Conservation (phyloP, 2,113 vertebrate species). For the Mustelus asterias region DNA sequence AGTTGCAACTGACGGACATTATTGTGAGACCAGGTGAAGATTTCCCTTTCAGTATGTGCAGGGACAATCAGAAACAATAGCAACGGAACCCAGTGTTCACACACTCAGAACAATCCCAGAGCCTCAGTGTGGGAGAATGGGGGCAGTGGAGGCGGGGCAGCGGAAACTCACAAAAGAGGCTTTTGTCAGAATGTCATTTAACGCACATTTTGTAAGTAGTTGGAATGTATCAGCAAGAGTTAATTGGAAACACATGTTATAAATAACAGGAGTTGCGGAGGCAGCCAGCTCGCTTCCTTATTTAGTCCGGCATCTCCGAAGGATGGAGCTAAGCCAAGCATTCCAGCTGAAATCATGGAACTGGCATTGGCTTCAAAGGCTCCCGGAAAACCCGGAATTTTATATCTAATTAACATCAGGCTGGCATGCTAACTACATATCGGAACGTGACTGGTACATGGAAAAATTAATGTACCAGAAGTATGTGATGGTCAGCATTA, state of each 20-base stretch:
- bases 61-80: not conserved
- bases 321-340: not conserved
- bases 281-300: not conserved
- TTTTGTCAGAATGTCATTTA: not conserved
- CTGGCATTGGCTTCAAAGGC: constrained; percentile 19
- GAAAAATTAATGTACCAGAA: not conserved
- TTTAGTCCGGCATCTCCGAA: not conserved
- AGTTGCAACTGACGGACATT: not conserved
- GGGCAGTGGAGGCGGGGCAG: no score
- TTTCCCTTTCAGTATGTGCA: not conserved
- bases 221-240: constrained; percentile 5
- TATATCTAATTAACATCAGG: not conserved
- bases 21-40: not conserved
- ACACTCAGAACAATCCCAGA: not conserved
- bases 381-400: not conserved
- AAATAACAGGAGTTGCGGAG: constrained; percentile 1
- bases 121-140: not conserved
- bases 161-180: not conserved
- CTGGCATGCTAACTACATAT: not conserved
- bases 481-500: not conserved
- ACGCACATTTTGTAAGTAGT: not conserved
- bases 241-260: constrained; percentile 34
- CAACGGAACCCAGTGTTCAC: not conserved
- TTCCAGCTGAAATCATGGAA: not conserved
- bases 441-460: not conserved